phyloP scores from a whole-genome alignment of 2,888 invertebrate genomes.

The Caenorhabditis afra region DNA sequence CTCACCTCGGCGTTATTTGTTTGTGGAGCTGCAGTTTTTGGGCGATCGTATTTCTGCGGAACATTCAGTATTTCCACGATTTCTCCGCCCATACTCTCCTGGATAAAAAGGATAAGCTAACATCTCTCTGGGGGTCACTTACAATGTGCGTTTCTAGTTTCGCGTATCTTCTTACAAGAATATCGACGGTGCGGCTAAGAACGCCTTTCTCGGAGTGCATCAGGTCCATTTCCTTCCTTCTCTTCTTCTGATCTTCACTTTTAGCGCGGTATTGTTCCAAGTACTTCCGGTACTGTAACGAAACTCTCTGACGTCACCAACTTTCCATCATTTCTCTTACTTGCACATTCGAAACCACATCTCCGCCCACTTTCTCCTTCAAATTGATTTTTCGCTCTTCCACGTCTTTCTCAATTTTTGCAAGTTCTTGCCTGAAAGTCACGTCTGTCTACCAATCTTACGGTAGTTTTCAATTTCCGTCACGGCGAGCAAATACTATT shows the following conservation, averaged over 20 bases:
- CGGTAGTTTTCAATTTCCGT: slow-evolving; percentile 43
- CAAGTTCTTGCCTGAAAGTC: slow-evolving; percentile 56
- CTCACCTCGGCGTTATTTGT: slow-evolving; percentile 62
- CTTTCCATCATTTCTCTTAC: slow-evolving; percentile 20
- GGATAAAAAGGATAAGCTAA: no score
- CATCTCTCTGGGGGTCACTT: slow-evolving; percentile 69
- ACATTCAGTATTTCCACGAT: slow-evolving; percentile 69
- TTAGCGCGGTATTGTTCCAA: slow-evolving; percentile 89
- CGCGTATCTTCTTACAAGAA: slow-evolving; percentile 84
- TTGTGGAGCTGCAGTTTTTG: slow-evolving; percentile 79
- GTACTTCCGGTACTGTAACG: slow-evolving; percentile 87
- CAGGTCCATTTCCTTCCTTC: slow-evolving; percentile 86
- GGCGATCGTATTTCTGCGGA: slow-evolving; percentile 65
- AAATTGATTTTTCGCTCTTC: slow-evolving; percentile 43
- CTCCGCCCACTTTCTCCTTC: slow-evolving; percentile 51
- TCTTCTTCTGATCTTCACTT: slow-evolving; percentile 89
- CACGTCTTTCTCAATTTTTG: slow-evolving; percentile 46
- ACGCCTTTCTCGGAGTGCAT: slow-evolving; percentile 88
- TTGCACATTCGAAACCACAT: slow-evolving; percentile 58
- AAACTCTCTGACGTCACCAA: neutral
- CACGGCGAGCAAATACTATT: no score
- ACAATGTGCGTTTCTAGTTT: slow-evolving; percentile 84
- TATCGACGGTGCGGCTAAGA: slow-evolving; percentile 87
- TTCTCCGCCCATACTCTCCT: slow-evolving; percentile 76
- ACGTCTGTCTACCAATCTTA: slow-evolving; percentile 25